Percentiles rank a stretch among this genome's conserved stretches.
Evolutionary conservation across 1,140 invertebrate species (phyloP).

Genomic region (Drosophila equinoxialis): DNA sequence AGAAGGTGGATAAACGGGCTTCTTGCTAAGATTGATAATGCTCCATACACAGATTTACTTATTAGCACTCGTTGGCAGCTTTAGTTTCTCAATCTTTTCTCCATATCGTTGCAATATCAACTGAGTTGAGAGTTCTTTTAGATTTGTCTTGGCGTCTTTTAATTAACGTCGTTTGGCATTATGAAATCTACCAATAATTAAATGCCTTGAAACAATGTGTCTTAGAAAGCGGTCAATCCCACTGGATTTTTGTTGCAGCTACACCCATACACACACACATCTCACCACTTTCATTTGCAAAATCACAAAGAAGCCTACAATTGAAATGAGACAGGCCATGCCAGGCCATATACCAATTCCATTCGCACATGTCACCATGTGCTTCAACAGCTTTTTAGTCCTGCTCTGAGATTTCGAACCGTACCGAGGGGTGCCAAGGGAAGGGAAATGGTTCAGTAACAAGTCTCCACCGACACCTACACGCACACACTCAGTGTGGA

Average conservation of each 20-base stretch:
- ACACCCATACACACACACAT: too few species aligned
- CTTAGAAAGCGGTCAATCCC: constrained; percentile 7
- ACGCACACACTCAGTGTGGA: constrained; percentile 33
- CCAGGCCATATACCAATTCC: constrained; percentile 36
- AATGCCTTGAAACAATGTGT: background rate
- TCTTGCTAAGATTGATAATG: background rate
- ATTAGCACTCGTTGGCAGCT: background rate
- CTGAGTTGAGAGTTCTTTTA: too few species aligned
- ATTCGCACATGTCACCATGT: constrained; percentile 70
- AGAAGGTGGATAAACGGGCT: background rate
- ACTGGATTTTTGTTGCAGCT: background rate
- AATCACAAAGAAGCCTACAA: constrained; percentile 43
- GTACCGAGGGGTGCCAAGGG: background rate
- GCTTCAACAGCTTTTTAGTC: constrained; percentile 69
- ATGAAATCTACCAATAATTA: background rate
- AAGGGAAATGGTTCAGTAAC: constrained; percentile 48
- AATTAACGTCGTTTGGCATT: too few species aligned
- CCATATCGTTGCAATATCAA: too few species aligned
- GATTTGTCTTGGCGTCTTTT: too few species aligned
- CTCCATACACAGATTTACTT: background rate
- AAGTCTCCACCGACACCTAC: constrained; percentile 54
- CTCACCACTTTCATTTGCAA: constrained; percentile 19
- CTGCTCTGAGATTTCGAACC: constrained; percentile 51
- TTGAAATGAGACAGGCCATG: constrained; percentile 47
- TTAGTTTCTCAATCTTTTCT: too few species aligned